A percentile compares a stretch with the other conserved stretches of the same genome.
These are phyloP conservation scores for Parasteatoda lunata DNA, from an alignment of 2,888 invertebrate species.

Conservation along the genomic window DNA sequence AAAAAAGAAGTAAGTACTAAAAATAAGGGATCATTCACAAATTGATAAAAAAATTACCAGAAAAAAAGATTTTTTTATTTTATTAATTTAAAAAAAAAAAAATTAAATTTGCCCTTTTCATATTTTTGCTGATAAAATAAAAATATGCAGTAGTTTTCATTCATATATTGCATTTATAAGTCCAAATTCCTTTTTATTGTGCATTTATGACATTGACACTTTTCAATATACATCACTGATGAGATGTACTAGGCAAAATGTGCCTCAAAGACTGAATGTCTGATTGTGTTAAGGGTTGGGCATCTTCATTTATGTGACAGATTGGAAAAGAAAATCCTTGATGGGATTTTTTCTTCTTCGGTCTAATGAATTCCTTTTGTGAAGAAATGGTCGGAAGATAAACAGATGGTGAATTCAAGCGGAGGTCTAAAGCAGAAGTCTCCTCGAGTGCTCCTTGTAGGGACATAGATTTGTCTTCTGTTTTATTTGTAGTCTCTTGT, in stretches of 20 bases:
- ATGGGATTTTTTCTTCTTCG: not conserved
- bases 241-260: constrained; percentile 53
- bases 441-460: not conserved
- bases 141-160: too few relatives aligned
- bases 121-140: too few relatives aligned
- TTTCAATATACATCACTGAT: not conserved
- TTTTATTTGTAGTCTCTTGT: constrained; percentile 12
- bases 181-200: too few relatives aligned
- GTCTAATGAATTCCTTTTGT: not conserved
- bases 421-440: not conserved
- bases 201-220: too few relatives aligned
- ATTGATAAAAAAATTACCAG: too few relatives aligned
- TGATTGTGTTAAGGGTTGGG: constrained; percentile 67
- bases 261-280: constrained; percentile 67
- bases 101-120: too few relatives aligned
- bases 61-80: too few relatives aligned
- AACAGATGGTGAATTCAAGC: not conserved
- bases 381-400: not conserved
- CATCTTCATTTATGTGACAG: constrained; percentile 70
- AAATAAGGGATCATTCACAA: too few relatives aligned
- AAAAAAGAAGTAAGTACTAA: too few relatives aligned
- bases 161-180: too few relatives aligned
- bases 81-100: too few relatives aligned
- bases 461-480: not conserved
- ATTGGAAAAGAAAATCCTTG: constrained; percentile 69